Evolutionary conservation across 2,888 invertebrate genomes (phyloP).

Genomic region (Epistrophe grossulariae): DNA sequence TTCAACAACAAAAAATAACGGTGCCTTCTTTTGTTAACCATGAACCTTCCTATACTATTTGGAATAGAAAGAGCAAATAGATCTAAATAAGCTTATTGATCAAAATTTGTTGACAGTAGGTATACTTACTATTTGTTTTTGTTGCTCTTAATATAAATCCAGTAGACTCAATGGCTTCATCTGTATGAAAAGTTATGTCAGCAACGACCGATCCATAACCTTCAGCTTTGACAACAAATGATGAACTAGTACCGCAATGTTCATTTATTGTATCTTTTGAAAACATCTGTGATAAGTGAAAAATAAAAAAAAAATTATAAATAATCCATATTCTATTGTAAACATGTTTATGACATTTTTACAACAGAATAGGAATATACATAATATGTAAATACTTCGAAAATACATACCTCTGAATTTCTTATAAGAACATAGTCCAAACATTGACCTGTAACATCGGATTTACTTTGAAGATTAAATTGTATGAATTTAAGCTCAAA

Average conservation of each 20-base stretch:
- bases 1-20: no score
- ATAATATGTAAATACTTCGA: no score
- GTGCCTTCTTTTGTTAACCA: no score
- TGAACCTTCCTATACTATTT: no score
- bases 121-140: slow-evolving; percentile 83
- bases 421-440: slow-evolving; percentile 79
- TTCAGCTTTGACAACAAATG: slow-evolving; percentile 13
- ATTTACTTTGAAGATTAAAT: slow-evolving; percentile 84
- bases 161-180: slow-evolving; percentile 72
- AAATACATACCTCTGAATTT: neutral
- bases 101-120: no score
- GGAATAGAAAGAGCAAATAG: no score
- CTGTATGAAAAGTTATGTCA: slow-evolving; percentile 79
- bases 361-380: no score
- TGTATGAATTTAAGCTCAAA: slow-evolving; percentile 85
- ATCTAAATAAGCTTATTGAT: no score
- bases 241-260: slow-evolving; percentile 74
- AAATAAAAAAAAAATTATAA: no score
- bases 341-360: no score
- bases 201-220: neutral
- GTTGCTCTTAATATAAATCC: slow-evolving; percentile 84
- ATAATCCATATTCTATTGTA: no score
- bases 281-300: neutral
- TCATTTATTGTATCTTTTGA: slow-evolving; percentile 34
- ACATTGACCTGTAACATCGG: slow-evolving; percentile 81